Evolutionary conservation across 1,140 invertebrate species (phyloP), one percentile per base, ranked within the genome.

Genomic region (Drosophila chauvacae): DNA sequence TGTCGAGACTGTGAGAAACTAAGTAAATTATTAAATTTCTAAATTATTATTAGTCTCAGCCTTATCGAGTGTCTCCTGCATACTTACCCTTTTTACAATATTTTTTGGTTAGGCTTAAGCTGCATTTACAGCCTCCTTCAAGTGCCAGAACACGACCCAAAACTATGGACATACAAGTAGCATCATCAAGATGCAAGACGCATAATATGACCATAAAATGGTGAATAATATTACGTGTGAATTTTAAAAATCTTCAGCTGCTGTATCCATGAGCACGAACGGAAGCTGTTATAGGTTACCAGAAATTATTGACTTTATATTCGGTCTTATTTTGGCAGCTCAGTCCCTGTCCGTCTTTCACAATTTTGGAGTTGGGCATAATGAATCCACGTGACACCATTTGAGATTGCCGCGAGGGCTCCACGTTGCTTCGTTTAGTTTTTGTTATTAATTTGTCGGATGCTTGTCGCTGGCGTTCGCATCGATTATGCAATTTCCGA

Each of bases 321-420:
- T 41, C 9, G 45, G 45, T 65, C 70, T 65, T 53, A 53, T 68
- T 75, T 69, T 51, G 23, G 62, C 51, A 53, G 60, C 53, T 35
- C 48, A 26, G 23, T 37, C 33, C 1, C 51, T 56, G 30, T 63
- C 10, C 39, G 23, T 58, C 30, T 69, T 60, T 51, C 71, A 41
- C 30, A 74, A 63, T 59, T 47, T 39, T 63, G 62, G 64, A 51
- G 74, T 63, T 45, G 55, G 57, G 63, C 55, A 68, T 87, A 75
- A 86, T 76, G 65, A 75, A 51, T 61, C 55, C 55, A 68, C 50
- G 65, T 87, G 82, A 86, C 83, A 87, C 83, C 70, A 82, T 82
- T 86, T 70, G 70, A 20, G 20, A 55, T 48, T 3, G 48, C 58
- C 82, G 44, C n/a, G 28, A 66, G 74, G 74, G 58, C 63, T 56